Conservation (phyloP, 2,113 vertebrate genomes). For the Diadophis punctatus region DNA sequence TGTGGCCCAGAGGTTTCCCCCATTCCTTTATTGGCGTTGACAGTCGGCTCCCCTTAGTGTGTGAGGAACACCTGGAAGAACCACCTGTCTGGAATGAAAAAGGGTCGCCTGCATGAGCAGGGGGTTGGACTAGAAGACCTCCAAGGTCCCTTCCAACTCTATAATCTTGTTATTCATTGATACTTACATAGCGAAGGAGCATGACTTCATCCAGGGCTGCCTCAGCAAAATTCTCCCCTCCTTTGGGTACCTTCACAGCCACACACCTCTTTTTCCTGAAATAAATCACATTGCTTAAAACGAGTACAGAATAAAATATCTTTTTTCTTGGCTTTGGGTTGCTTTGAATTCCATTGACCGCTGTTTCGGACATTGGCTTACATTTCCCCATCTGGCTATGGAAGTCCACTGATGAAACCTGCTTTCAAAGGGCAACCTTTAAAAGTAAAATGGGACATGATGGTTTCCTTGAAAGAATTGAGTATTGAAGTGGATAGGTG, state of each 20-base stretch:
- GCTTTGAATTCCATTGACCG: background rate
- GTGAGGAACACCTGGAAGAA: no score
- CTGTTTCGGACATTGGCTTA: background rate
- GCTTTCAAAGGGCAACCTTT: background rate
- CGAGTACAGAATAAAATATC: background rate
- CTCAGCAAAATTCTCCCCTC: slow-evolving; percentile 74
- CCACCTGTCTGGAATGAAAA: background rate
- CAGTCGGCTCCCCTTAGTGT: no score
- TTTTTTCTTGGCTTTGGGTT: background rate
- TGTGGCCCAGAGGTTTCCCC: background rate
- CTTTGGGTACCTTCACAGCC: slow-evolving; percentile 82
- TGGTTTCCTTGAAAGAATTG: background rate
- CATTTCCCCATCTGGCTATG: background rate
- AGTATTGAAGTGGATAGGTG: background rate
- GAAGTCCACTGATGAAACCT: background rate
- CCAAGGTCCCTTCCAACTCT: background rate
- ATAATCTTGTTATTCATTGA: background rate
- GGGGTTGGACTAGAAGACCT: background rate
- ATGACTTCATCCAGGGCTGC: slow-evolving; percentile 76
- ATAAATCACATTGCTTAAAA: background rate
- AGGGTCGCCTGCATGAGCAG: background rate
- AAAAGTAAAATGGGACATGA: background rate
- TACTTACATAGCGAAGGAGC: slow-evolving; percentile 76
- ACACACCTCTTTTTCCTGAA: slow-evolving; percentile 68
- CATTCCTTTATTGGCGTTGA: background rate